Evolutionary conservation across 1,140 invertebrate species (phyloP).

Genomic region (Anadara kagoshimensis): DNA sequence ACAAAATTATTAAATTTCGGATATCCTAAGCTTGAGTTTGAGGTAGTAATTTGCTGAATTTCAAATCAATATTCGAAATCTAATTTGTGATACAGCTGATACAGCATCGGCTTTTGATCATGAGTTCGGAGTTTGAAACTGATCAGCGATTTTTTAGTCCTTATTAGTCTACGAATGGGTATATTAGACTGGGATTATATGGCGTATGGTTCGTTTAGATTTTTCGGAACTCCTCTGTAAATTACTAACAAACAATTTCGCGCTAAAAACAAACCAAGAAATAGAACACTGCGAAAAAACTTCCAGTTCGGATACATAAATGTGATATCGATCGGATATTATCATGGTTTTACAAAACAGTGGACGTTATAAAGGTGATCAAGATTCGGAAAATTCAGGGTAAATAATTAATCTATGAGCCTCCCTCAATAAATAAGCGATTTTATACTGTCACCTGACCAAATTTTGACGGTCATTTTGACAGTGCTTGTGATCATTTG

Average conservation of each 20-base stretch:
- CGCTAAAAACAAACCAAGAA: slow-evolving; percentile 1
- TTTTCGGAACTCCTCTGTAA: not conserved
- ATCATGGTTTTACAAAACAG: slow-evolving; percentile 67
- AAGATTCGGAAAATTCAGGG: slow-evolving; percentile 37
- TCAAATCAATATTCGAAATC: too few species aligned
- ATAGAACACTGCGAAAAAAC: not conserved
- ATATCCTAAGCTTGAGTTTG: too few species aligned
- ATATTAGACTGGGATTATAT: not conserved
- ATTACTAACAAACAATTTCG: not conserved
- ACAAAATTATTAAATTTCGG: too few species aligned
- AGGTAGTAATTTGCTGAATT: too few species aligned
- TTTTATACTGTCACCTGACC: not conserved
- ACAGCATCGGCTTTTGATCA: too few species aligned
- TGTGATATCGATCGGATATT: too few species aligned
- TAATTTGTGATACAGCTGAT: too few species aligned
- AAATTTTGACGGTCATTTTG: not conserved
- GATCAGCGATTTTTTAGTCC: too few species aligned
- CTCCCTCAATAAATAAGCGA: not conserved
- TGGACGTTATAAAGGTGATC: slow-evolving; percentile 60
- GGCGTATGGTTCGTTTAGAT: not conserved
- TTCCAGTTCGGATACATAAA: too few species aligned
- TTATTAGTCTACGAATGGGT: not conserved
- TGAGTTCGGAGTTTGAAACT: too few species aligned
- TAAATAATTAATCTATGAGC: slow-evolving; percentile 27
- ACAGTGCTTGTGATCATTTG: not conserved